Percentiles rank a stretch among this genome's conserved stretches.
Conservation (phyloP, 2,888 invertebrate genomes). For the Aspidiotus rigidus region DNA sequence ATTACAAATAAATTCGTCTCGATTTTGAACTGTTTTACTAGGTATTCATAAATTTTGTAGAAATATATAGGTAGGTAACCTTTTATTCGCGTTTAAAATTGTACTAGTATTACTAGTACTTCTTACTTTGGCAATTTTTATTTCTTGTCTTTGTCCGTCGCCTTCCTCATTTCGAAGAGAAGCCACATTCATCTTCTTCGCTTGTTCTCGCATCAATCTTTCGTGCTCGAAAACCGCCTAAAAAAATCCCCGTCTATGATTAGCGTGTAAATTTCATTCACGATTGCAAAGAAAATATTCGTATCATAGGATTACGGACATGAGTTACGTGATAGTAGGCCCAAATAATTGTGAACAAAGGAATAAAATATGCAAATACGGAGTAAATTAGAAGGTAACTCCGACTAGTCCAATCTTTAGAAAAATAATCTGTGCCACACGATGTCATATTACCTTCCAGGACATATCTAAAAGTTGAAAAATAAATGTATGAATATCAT, state of each 20-base stretch:
- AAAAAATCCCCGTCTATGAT: not conserved
- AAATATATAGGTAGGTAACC: not conserved
- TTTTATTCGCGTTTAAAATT: not conserved
- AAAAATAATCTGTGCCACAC: constrained; percentile 80
- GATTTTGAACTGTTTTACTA: not conserved
- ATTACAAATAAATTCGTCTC: not conserved
- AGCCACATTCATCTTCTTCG: constrained; percentile 88
- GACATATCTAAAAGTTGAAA: constrained; percentile 57
- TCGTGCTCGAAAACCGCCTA: constrained; percentile 76
- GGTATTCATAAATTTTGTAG: too few species aligned
- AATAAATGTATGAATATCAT: not conserved
- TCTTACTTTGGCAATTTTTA: constrained; percentile 68
- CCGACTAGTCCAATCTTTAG: constrained; percentile 62
- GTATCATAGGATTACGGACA: constrained; percentile 41
- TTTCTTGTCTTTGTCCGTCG: constrained; percentile 66
- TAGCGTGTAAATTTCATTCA: not conserved
- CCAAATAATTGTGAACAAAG: constrained; percentile 70
- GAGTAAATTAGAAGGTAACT: constrained; percentile 65
- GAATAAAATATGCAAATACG: constrained; percentile 64
- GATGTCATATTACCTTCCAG: constrained; percentile 91
- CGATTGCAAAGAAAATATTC: not conserved
- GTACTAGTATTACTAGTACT: too few species aligned
- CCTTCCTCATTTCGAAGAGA: constrained; percentile 71
- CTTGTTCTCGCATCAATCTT: constrained; percentile 77
- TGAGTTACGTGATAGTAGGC: constrained; percentile 81